Percentiles rank a stretch among this genome's conserved stretches.
These are phyloP conservation scores for Eilema griseolum DNA, from an alignment of 2,888 invertebrate genomes.

Conservation along the genomic window DNA sequence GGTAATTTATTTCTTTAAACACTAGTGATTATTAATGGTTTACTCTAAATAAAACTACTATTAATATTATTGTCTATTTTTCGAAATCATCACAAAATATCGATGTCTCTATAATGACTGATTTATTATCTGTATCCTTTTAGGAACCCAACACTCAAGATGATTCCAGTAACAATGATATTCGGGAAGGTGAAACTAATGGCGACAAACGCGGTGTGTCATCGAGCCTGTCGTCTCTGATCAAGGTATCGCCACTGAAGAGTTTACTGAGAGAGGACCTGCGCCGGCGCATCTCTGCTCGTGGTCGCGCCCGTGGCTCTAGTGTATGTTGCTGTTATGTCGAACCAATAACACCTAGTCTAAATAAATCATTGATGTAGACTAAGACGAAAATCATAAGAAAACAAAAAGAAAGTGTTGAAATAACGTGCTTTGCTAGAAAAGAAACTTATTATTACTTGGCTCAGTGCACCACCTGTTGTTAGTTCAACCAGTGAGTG, in stretches of 20 bases:
- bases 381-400: not conserved
- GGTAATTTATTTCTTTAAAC: conserved; percentile 63
- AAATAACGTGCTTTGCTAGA: not conserved
- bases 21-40: too few relatives aligned
- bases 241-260: conserved; percentile 94
- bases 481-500: not conserved
- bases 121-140: not conserved
- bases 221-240: conserved; percentile 91
- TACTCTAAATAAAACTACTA: too few relatives aligned
- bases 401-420: not conserved
- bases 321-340: conserved; percentile 69
- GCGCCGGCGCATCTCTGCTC: conserved; percentile 92
- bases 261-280: conserved; percentile 94
- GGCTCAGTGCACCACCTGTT: too few relatives aligned
- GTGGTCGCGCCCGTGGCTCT: conserved; percentile 87
- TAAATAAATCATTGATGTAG: conserved; percentile 11
- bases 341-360: conserved; percentile 37
- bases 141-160: conserved; percentile 77
- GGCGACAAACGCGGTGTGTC: conserved; percentile 85
- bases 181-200: conserved; percentile 72
- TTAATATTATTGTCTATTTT: too few relatives aligned
- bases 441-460: not conserved
- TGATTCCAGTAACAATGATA: conserved; percentile 66
- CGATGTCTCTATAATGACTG: not conserved
- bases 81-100: not conserved